Evolutionary conservation across 2,113 vertebrate genomes (phyloP), one percentile per base, ranked within the genome.

Genomic region (Oreochromis aureus): DNA sequence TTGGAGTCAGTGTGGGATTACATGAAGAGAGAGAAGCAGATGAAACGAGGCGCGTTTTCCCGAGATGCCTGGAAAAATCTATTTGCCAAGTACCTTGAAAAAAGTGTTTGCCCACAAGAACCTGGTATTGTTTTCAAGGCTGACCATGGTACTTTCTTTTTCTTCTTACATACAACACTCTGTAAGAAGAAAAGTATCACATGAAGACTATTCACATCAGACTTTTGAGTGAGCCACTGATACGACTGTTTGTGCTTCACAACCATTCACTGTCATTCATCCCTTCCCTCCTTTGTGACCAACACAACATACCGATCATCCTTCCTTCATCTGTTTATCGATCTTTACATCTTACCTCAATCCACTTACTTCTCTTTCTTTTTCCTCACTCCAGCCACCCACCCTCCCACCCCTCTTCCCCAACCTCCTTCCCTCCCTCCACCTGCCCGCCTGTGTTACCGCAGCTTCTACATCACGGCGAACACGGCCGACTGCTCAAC

Each of bases 401-500:
- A 19, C 73, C 27, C 24, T 3, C 24, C 24, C 27, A 10, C 61
- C 19, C 22, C 22, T 34, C 85, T 78, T 34, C 81, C 85, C 59
- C 30, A 18, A n/a, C 83, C 32, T 91, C n/a, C 46, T 69, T 80
- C 80, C 7, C 32, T 91, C 18, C 48, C 82, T 82, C 80, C 8
- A 39, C 81, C 63, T 41, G 73, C 30, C 76, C 39, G 24, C 34
- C 78, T 55, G 18, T 53, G 71, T 46, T 82, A 51, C 84, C 10
- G 53, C n/a, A 41, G 76, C 27, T 11, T 86, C 86, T 83, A 58
- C 87, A 88, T 89, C 80, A 48, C 9, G 59, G 76, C 4, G 15
- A 54, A 82, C 66, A 71, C 1, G 12, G 44, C 79, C 34, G 55
- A 83, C 87, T 58, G 61, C 84, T 89, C 71, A 90, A 89, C 94